Percentiles rank a stretch among this genome's conserved stretches.
phyloP scores from a whole-genome alignment of 2,888 invertebrate species.

The Slavum lentiscoides region DNA sequence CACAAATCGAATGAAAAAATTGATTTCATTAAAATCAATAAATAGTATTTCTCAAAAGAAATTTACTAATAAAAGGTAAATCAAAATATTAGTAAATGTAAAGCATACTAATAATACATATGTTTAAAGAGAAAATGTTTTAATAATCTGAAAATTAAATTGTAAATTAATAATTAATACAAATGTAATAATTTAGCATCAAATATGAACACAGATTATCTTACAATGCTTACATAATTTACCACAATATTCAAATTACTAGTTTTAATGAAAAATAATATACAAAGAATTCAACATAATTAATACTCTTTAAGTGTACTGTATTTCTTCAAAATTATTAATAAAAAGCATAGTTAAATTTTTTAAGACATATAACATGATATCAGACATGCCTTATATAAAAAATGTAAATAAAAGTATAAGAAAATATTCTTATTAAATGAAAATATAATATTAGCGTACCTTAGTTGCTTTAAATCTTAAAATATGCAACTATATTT shows the following conservation, averaged over 20 bases:
- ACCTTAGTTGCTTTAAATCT: neutral
- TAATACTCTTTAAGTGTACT: neutral
- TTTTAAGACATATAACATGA: constrained; percentile 3
- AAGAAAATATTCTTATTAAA: constrained; percentile 1
- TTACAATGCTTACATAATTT: neutral
- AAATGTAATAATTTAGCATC: neutral
- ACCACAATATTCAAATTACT: neutral
- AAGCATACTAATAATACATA: too few relatives aligned
- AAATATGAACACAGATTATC: neutral
- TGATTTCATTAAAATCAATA: too few relatives aligned
- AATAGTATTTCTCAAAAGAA: too few relatives aligned
- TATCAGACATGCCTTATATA: neutral
- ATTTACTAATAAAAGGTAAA: too few relatives aligned
- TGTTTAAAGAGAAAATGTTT: too few relatives aligned
- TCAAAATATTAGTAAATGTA: too few relatives aligned
- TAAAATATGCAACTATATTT: constrained; percentile 19
- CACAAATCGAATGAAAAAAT: too few relatives aligned
- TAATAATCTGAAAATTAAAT: too few relatives aligned
- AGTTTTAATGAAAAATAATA: constrained; percentile 22
- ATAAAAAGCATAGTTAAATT: neutral
- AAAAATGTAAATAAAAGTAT: neutral
- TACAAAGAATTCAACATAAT: neutral
- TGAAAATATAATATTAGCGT: neutral
- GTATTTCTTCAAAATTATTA: neutral
- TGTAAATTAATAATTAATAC: too few relatives aligned